Evolutionary conservation across 2,888 invertebrate species (phyloP).

Genomic region (Aporophyla nigra): DNA sequence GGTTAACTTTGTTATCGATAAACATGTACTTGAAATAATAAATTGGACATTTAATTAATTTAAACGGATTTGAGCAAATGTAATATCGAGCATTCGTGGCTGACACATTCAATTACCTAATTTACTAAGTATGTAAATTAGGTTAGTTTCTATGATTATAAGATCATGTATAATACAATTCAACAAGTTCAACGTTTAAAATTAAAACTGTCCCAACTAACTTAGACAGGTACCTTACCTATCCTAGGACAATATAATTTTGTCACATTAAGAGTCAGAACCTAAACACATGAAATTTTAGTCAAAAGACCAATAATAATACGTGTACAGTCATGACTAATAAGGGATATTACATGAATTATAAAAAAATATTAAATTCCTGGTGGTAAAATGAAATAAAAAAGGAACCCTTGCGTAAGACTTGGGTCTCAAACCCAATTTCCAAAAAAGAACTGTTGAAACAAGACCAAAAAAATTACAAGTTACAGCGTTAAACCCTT

Average conservation of each 20-base stretch:
- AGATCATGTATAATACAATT: no score
- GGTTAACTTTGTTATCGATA: conserved; percentile 43
- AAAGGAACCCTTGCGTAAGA: no score
- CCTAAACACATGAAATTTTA: neutral
- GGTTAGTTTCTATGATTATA: neutral
- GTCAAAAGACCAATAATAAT: neutral
- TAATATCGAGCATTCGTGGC: conserved; percentile 10
- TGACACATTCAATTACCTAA: conserved; percentile 10
- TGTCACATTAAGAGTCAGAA: neutral
- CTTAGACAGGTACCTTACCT: neutral
- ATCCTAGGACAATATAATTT: neutral
- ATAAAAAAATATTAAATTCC: neutral
- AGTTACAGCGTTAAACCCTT: conserved; percentile 8
- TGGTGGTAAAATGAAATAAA: no score
- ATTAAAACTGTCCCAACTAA: neutral
- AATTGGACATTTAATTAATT: conserved; percentile 19
- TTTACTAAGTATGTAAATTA: neutral
- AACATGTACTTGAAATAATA: conserved; percentile 39
- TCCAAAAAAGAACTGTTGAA: neutral
- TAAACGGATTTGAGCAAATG: conserved; percentile 1
- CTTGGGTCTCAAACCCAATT: neutral
- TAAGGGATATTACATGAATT: neutral
- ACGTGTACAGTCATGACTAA: neutral
- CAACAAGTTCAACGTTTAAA: neutral
- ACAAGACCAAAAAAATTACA: conserved; percentile 4